Conservation (phyloP, 2,113 vertebrate species). For the Stegostoma tigrinum region DNA sequence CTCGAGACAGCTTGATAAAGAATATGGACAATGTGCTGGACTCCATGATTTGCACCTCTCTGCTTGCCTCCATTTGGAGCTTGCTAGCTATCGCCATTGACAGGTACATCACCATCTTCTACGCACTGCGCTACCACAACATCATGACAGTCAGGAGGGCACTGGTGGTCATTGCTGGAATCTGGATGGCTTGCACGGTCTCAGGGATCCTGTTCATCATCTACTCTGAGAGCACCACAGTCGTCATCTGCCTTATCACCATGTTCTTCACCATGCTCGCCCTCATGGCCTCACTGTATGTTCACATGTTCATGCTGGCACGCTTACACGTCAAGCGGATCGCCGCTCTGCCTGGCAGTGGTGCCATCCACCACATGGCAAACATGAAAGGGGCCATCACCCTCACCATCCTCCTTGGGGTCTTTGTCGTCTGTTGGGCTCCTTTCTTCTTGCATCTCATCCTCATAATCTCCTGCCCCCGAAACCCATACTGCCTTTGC, state of each 20-base stretch:
- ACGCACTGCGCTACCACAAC: constrained; percentile 85
- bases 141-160: constrained; percentile 78
- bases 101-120: constrained; percentile 94
- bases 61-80: constrained; percentile 89
- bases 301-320: constrained; percentile 93
- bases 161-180: constrained; percentile 65
- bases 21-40: constrained; percentile 90
- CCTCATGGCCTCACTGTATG: constrained; percentile 88
- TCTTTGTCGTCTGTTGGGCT: constrained; percentile 93
- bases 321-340: constrained; percentile 84
- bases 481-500: constrained; percentile 87
- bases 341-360: constrained; percentile 71
- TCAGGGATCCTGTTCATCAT: constrained; percentile 83
- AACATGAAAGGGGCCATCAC: constrained; percentile 93
- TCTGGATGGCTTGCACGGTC: constrained; percentile 75
- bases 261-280: constrained; percentile 92
- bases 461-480: constrained; percentile 85
- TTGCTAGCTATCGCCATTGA: constrained; percentile 86
- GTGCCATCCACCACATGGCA: constrained; percentile 71
- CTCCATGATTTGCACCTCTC: constrained; percentile 88
- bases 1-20: constrained; percentile 64
- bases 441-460: constrained; percentile 88
- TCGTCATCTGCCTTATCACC: constrained; percentile 83
- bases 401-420: constrained; percentile 83
- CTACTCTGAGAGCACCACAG: constrained; percentile 80